phyloP scores from a whole-genome alignment of 2,113 vertebrate genomes.

The Centrocercus urophasianus region DNA sequence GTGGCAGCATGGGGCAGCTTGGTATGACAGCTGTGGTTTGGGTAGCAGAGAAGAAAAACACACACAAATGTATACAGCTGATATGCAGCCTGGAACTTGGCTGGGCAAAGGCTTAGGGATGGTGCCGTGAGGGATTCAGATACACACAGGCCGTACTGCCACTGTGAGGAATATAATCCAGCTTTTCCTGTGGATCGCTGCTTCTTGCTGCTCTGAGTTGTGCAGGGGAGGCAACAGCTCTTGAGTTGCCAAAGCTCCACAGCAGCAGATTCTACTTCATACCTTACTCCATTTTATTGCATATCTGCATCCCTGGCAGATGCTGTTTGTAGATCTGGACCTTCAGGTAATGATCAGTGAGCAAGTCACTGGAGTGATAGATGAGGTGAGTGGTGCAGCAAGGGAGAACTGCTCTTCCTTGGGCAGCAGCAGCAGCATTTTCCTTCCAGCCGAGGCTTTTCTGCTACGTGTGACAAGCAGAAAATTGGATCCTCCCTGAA shows the following conservation, averaged over 20 bases:
- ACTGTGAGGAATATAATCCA: neutral
- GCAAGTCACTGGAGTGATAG: neutral
- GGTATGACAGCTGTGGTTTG: neutral
- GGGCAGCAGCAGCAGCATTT: neutral
- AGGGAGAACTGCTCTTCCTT: neutral
- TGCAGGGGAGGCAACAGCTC: neutral
- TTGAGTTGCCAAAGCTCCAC: neutral
- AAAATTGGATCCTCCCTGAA: neutral
- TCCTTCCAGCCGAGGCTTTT: neutral
- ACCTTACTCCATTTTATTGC: neutral
- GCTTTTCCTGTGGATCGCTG: neutral
- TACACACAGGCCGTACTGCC: neutral
- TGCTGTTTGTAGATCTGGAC: neutral
- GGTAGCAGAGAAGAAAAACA: neutral
- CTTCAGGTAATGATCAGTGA: neutral
- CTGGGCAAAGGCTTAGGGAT: neutral
- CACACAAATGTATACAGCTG: neutral
- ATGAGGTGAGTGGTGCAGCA: neutral
- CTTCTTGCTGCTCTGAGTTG: neutral
- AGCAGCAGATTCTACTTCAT: neutral
- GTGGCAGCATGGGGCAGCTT: neutral
- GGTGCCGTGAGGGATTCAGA: neutral
- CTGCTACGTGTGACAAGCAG: neutral
- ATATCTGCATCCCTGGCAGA: neutral
- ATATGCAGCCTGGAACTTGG: neutral